Evolutionary conservation across 2,113 vertebrate species (phyloP).

Genomic region (Pelusios castaneus): DNA sequence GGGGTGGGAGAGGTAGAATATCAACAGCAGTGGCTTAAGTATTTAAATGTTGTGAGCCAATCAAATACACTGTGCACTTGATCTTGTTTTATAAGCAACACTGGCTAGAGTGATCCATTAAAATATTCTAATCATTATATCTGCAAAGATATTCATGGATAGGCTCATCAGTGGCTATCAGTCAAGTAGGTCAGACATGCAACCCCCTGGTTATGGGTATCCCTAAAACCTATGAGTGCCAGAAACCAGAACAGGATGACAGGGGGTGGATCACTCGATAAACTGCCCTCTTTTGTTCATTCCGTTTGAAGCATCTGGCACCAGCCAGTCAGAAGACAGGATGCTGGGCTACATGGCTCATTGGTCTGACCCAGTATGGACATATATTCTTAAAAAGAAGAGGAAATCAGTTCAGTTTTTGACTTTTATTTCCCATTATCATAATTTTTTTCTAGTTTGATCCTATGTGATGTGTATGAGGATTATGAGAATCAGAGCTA

Average conservation of each 20-base stretch:
- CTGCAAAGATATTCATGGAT: not conserved
- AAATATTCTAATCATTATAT: constrained; percentile 4
- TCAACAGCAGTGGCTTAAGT: constrained; percentile 23
- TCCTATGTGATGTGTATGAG: not conserved
- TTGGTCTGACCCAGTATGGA: not conserved
- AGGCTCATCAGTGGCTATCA: not conserved
- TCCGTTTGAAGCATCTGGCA: not conserved
- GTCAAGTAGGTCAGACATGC: not conserved
- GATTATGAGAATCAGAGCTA: not conserved
- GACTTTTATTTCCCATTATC: not conserved
- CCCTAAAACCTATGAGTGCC: not conserved
- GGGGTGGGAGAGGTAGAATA: not conserved
- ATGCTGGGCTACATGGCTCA: not conserved
- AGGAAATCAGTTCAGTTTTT: not conserved
- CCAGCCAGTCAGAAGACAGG: not conserved
- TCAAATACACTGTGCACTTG: not conserved
- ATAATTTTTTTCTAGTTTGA: not conserved
- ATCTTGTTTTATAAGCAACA: not conserved
- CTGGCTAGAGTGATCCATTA: not conserved
- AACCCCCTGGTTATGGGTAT: not conserved
- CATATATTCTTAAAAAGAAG: not conserved
- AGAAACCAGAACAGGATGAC: not conserved
- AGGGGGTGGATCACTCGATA: not conserved
- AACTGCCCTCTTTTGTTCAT: not conserved
- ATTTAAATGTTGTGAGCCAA: constrained; percentile 38